phyloP scores from a whole-genome alignment of 37 sponge, comb jelly and placozoan genomes.

The Beroe forskalii region DNA sequence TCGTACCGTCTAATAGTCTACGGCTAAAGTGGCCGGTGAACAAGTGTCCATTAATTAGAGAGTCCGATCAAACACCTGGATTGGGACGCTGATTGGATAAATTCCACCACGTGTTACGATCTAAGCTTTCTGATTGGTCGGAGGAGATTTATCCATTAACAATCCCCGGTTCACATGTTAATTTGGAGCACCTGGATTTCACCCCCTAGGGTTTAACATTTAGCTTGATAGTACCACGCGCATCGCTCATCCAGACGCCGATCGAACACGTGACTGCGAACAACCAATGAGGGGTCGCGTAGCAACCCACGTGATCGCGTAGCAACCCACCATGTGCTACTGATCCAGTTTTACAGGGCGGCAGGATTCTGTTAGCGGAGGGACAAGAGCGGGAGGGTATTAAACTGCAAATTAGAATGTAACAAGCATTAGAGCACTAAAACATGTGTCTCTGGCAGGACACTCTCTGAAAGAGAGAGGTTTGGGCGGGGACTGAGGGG shows the following conservation, averaged over 20 bases:
- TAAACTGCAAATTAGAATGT: constrained; percentile 44
- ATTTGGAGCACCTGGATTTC: constrained; percentile 60
- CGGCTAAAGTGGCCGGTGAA: constrained; percentile 16
- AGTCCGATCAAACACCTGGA: not conserved
- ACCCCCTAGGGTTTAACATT: constrained; percentile 59
- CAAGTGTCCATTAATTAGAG: constrained; percentile 29
- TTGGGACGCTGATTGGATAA: not conserved
- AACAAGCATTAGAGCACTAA: constrained; percentile 58
- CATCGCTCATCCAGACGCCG: too few relatives aligned
- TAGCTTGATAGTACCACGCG: constrained; percentile 50
- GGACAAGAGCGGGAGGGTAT: not conserved
- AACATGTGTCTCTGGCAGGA: too few relatives aligned
- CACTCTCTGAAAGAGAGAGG: too few relatives aligned
- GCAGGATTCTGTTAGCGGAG: constrained; percentile 27
- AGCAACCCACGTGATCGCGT: constrained; percentile 5
- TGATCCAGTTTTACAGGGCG: constrained; percentile 64
- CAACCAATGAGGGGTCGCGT: not conserved
- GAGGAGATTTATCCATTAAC: constrained; percentile 4
- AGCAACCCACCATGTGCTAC: not conserved
- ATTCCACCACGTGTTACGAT: not conserved
- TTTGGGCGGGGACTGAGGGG: too few relatives aligned
- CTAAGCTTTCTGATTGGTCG: not conserved
- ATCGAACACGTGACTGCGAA: not conserved
- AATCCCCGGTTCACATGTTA: constrained; percentile 38
- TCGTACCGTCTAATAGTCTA: not conserved